Evolutionary conservation across 2,888 invertebrate species (phyloP).

Genomic region (Nymphalis urticae): DNA sequence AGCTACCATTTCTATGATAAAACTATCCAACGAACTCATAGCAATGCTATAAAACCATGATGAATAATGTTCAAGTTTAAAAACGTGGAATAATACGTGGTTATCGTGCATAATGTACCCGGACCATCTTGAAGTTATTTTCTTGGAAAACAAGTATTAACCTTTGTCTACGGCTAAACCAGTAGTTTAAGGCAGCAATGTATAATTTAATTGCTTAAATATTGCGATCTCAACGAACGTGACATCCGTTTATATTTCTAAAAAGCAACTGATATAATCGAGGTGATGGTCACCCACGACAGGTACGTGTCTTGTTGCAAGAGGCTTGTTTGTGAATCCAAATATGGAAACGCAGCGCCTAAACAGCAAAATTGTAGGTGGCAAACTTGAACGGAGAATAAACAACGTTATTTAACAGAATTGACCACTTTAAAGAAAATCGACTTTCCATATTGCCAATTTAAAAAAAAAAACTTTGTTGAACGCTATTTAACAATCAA

Average conservation of each 20-base stretch:
- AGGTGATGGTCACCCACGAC: slow-evolving; percentile 66
- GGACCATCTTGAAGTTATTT: slow-evolving; percentile 10
- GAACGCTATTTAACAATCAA: not conserved
- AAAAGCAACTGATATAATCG: slow-evolving; percentile 53
- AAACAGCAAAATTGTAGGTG: slow-evolving; percentile 52
- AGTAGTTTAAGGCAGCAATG: slow-evolving; percentile 21
- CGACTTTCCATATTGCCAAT: not conserved
- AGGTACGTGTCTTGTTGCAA: slow-evolving; percentile 63
- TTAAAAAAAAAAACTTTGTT: not conserved
- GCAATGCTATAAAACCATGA: slow-evolving; percentile 18
- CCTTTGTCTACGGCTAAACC: slow-evolving; percentile 21
- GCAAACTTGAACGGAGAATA: slow-evolving; percentile 44
- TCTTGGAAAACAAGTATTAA: slow-evolving; percentile 21
- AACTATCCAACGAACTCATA: slow-evolving; percentile 25
- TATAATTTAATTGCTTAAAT: slow-evolving; percentile 20
- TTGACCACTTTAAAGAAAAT: not conserved
- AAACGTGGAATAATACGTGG: slow-evolving; percentile 25
- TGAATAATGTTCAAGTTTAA: slow-evolving; percentile 22
- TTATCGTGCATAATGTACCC: slow-evolving; percentile 14
- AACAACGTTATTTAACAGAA: slow-evolving; percentile 50
- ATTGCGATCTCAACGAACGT: slow-evolving; percentile 57
- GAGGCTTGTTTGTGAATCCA: slow-evolving; percentile 57
- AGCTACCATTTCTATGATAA: slow-evolving; percentile 32
- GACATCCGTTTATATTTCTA: slow-evolving; percentile 60
- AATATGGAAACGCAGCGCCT: slow-evolving; percentile 56